These are phyloP conservation scores for Nesogale talazaci DNA, from an alignment of 2,113 vertebrate genomes.

Conservation along the genomic window DNA sequence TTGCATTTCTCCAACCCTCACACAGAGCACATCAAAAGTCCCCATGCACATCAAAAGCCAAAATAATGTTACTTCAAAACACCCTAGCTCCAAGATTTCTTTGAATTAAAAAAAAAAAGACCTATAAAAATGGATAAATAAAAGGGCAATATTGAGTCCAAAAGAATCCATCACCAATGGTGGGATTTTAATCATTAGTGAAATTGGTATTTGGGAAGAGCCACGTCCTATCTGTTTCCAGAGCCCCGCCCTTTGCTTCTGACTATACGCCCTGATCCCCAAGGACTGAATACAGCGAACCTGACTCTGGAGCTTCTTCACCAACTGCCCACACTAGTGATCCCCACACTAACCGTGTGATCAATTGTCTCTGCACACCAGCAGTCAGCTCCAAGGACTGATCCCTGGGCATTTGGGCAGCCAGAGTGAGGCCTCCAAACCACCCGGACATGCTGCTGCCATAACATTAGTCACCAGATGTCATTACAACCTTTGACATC, in stretches of 20 bases:
- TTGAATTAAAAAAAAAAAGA: background rate
- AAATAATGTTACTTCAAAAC: background rate
- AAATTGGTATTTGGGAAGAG: conserved; percentile 1
- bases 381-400: background rate
- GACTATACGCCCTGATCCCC: background rate
- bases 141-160: background rate
- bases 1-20: background rate
- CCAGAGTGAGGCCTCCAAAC: background rate
- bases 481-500: background rate
- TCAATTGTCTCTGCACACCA: background rate
- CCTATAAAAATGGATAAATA: background rate
- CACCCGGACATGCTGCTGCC: background rate
- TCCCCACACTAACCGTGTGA: background rate
- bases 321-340: too few species aligned
- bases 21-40: background rate
- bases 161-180: background rate
- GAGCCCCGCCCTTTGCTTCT: conserved; percentile 28
- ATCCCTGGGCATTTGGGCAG: background rate
- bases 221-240: background rate
- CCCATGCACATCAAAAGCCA: too few species aligned
- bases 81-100: background rate
- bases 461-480: background rate
- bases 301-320: background rate
- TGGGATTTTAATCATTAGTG: background rate
- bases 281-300: background rate